Base-by-base conservation (phyloP, 2,797 vertebrate species). In the Pelodytes ibericus region DNA sequence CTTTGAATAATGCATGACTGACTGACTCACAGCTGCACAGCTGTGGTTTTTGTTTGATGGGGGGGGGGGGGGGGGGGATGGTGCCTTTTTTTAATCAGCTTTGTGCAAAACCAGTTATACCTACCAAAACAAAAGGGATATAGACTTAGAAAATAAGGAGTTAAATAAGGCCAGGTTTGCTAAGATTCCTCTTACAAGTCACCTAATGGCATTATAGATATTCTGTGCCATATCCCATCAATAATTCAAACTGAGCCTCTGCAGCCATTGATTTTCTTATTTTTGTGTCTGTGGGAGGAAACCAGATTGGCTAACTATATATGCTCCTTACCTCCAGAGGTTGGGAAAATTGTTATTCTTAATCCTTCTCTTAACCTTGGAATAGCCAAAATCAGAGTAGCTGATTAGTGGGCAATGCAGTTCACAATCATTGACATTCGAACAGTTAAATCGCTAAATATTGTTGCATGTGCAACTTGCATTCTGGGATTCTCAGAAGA, bases 191-290 rank as follows among this genome's bases (percentile, higher is more conserved):
- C 83, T 85, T 80, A 84, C 84, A 64, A 15, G 69, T 85, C 75
- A 85, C 61, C 72, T 87, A 84, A 84, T 85, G 83, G 83, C 70
- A 83, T 83, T 88, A 76, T 64, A 74, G 84, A 74, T 82, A 80
- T 80, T 83, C 80, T 83, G 79, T 85, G 73, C 77, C 61, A 82
- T 86, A 80, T 81, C 30, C 67, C 82, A 86, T 88, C 81, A 86
- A 81, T 87, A 88, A 86, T 87, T 79, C 80, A 86, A 44, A 74
- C 36, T 68, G 15, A 70, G 62, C 30, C 58, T 68, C 67, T 73
- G 76, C 68, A 80, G 76, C 64, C 80, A 86, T 86, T 85, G 82
- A 85, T 88, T 80, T 71, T 33, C 31, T 67, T 80, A 78, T 79
- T 81, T 71, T 44, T 39, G 72, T 31, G 75, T 82, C 79, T 78